Percentiles rank a stretch among this genome's conserved stretches.
phyloP scores from a whole-genome alignment of 2,113 vertebrate genomes.

The Rhynchomys soricoides region DNA sequence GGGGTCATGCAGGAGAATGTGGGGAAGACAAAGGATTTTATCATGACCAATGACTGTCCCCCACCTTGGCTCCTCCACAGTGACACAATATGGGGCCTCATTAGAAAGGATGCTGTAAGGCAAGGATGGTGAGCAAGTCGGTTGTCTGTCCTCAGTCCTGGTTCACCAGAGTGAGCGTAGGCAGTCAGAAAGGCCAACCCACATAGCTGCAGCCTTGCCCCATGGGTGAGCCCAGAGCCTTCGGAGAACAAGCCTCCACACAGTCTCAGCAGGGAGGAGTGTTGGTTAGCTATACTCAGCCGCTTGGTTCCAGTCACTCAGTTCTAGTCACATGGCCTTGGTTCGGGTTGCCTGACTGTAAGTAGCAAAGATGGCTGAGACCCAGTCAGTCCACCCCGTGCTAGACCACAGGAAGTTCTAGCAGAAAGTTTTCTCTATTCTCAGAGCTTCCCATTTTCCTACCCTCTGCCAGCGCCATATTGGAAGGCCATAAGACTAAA shows the following conservation, averaged over 20 bases:
- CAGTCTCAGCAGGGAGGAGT: neutral
- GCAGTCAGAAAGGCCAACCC: neutral
- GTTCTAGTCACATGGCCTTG: neutral
- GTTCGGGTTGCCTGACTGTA: neutral
- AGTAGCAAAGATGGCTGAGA: neutral
- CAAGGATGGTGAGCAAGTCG: neutral
- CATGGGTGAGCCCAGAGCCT: neutral
- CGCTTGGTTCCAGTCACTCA: accelerated
- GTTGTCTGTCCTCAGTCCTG: neutral
- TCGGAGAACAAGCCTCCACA: neutral
- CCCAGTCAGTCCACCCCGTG: too few relatives aligned
- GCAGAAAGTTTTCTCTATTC: neutral
- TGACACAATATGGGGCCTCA: neutral
- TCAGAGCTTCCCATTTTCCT: neutral
- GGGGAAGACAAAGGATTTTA: neutral
- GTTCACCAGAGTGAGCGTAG: neutral
- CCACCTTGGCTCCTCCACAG: neutral
- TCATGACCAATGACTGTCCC: neutral
- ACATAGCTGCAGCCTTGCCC: neutral
- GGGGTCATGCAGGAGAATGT: neutral
- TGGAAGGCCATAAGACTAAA: neutral
- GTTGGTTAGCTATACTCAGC: neutral
- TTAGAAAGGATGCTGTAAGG: neutral
- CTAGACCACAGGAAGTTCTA: neutral
- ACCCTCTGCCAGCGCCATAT: neutral